These are phyloP conservation scores for Aurelia aurita DNA, from an alignment of 30 jellyfish, hydroid and myxozoan genomes.

Conservation along the genomic window DNA sequence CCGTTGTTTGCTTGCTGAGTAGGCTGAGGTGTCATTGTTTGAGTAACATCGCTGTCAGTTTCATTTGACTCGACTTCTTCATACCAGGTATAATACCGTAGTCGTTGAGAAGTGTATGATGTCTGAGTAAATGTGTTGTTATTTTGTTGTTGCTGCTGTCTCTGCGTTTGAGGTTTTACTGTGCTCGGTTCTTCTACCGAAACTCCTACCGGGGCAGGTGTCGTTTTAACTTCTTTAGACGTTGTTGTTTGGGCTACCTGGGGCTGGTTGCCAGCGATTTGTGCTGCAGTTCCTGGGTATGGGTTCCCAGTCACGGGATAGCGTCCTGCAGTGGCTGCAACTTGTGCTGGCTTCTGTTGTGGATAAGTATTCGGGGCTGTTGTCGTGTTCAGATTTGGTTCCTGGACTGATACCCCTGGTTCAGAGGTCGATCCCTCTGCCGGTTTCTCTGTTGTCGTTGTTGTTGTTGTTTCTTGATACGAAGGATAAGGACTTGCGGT, in stretches of 20 bases:
- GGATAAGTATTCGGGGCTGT: background rate
- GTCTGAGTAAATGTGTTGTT: no score
- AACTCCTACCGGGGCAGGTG: constrained; percentile 37
- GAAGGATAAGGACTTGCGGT: constrained; percentile 18
- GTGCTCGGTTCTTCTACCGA: constrained; percentile 55
- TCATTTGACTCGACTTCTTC: no score
- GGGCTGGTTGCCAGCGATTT: constrained; percentile 24
- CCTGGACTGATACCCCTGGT: constrained; percentile 36
- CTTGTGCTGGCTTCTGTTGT: constrained; percentile 8
- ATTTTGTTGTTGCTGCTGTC: background rate
- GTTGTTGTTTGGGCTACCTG: constrained; percentile 26
- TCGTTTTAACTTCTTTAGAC: constrained; percentile 5
- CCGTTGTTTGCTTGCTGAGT: no score
- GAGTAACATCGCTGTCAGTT: no score
- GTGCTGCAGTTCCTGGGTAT: background rate
- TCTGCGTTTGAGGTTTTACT: background rate
- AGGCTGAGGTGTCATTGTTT: no score
- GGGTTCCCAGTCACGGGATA: background rate
- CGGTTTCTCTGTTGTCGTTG: background rate
- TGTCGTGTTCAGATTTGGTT: constrained; percentile 1
- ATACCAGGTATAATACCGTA: no score
- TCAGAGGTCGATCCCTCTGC: background rate
- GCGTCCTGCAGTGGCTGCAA: background rate
- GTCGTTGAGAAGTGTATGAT: no score
- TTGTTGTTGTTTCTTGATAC: constrained; percentile 1